These are phyloP conservation scores for Cheirogaleus major DNA, from an alignment of 2,797 vertebrate genomes.

Conservation along the genomic window DNA sequence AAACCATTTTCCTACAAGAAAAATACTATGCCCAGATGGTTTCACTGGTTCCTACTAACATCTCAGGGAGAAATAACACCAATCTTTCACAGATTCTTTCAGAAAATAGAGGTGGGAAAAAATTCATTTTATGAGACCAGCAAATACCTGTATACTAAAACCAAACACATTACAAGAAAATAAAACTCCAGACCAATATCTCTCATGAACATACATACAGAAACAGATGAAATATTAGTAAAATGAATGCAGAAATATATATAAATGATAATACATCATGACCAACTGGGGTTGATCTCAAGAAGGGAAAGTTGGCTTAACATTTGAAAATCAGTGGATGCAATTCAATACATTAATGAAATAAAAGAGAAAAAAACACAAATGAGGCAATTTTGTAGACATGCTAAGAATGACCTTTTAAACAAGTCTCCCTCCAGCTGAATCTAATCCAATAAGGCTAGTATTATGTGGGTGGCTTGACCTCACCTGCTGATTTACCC, in stretches of 20 bases:
- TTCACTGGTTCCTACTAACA: slow-evolving; percentile 26
- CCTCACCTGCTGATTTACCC: neutral
- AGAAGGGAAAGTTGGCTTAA: slow-evolving; percentile 3
- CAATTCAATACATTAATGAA: slow-evolving; percentile 15
- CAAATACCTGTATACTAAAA: neutral
- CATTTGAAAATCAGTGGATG: slow-evolving; percentile 8
- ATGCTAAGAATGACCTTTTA: neutral
- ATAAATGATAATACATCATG: neutral
- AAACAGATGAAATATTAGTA: slow-evolving; percentile 31
- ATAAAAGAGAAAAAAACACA: neutral
- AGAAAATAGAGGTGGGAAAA: neutral
- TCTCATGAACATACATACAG: neutral
- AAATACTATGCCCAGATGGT: neutral
- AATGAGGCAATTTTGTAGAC: neutral
- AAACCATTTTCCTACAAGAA: slow-evolving; percentile 29
- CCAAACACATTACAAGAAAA: neutral
- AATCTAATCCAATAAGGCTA: neutral
- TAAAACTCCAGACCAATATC: neutral
- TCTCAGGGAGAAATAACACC: slow-evolving; percentile 46
- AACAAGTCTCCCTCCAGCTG: slow-evolving; percentile 34
- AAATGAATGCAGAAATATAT: neutral
- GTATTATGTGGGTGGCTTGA: neutral
- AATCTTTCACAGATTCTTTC: slow-evolving; percentile 6
- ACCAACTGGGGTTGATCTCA: neutral
- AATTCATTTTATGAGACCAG: neutral